A percentile compares a stretch with the other conserved stretches of the same genome.
These are phyloP conservation scores for Coptodon bakossiorum DNA, from an alignment of 2,113 vertebrate genomes.

Conservation along the genomic window DNA sequence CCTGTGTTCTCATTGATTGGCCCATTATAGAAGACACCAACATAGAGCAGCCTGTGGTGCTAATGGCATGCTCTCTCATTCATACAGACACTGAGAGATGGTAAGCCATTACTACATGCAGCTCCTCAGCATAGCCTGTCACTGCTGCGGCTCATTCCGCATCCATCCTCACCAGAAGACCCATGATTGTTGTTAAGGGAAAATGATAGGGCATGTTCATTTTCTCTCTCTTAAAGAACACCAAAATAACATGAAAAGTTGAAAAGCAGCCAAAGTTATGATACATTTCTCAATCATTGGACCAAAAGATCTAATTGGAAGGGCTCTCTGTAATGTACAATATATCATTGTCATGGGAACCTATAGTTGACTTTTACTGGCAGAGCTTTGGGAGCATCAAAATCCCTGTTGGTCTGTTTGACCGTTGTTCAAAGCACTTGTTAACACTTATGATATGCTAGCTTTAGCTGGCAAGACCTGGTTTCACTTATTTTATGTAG, in stretches of 20 bases:
- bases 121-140: conserved; percentile 33
- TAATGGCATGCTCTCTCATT: conserved; percentile 51
- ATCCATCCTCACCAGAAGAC: conserved; percentile 32
- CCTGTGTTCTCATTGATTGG: conserved; percentile 38
- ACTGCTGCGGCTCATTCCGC: neutral
- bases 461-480: neutral
- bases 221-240: neutral
- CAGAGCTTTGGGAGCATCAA: neutral
- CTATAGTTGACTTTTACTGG: conserved; percentile 36
- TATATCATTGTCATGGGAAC: conserved; percentile 20
- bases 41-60: conserved; percentile 32
- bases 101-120: conserved; percentile 38
- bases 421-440: neutral
- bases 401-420: neutral
- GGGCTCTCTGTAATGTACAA: neutral
- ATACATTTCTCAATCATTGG: conserved; percentile 1
- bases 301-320: neutral
- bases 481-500: neutral
- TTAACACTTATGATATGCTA: neutral
- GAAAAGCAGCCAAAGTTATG: neutral
- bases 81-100: conserved; percentile 46
- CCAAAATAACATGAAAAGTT: neutral
- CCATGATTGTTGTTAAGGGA: conserved; percentile 8
- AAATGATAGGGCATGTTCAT: conserved; percentile 23
- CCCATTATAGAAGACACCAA: conserved; percentile 47